A percentile compares a stretch with the other conserved stretches of the same genome.
Evolutionary conservation across 2,113 vertebrate genomes (phyloP).

Genomic region (Hiodon alosoides): DNA sequence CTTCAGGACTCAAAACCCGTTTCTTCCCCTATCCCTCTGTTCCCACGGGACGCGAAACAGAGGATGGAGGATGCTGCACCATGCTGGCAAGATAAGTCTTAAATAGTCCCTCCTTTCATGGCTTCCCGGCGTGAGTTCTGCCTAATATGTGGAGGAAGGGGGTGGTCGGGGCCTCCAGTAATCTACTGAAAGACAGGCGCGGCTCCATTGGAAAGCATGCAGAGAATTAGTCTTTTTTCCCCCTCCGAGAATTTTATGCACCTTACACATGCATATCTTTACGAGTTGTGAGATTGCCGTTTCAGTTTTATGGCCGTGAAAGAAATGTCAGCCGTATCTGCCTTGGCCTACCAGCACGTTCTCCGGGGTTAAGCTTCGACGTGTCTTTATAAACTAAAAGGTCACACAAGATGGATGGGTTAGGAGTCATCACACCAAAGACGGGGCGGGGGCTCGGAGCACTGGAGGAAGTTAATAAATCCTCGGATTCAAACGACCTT

Average conservation of each 20-base stretch:
- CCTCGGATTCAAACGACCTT: slow-evolving; percentile 4
- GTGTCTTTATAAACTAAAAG: slow-evolving; percentile 28
- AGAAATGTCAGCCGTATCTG: background rate
- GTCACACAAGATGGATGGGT: slow-evolving; percentile 18
- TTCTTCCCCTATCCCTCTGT: too few species aligned
- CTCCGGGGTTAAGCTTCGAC: slow-evolving; percentile 14
- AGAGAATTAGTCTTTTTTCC: background rate
- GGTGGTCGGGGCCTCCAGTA: background rate
- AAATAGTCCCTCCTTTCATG: too few species aligned
- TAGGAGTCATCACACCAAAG: slow-evolving; percentile 19
- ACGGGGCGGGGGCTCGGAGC: slow-evolving; percentile 10
- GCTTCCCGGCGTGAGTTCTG: background rate
- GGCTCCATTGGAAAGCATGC: background rate
- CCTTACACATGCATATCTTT: too few species aligned
- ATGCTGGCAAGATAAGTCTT: too few species aligned
- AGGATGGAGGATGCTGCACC: too few species aligned
- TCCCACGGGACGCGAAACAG: too few species aligned
- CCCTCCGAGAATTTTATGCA: background rate
- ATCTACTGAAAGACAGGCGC: background rate
- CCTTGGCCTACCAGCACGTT: background rate
- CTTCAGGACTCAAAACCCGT: too few species aligned
- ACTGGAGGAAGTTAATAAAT: slow-evolving; percentile 22
- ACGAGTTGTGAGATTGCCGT: too few species aligned
- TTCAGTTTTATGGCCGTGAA: background rate
- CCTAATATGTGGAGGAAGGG: background rate